These are phyloP conservation scores for Hassar affinis DNA, from an alignment of 2,113 vertebrate species.

Conservation along the genomic window DNA sequence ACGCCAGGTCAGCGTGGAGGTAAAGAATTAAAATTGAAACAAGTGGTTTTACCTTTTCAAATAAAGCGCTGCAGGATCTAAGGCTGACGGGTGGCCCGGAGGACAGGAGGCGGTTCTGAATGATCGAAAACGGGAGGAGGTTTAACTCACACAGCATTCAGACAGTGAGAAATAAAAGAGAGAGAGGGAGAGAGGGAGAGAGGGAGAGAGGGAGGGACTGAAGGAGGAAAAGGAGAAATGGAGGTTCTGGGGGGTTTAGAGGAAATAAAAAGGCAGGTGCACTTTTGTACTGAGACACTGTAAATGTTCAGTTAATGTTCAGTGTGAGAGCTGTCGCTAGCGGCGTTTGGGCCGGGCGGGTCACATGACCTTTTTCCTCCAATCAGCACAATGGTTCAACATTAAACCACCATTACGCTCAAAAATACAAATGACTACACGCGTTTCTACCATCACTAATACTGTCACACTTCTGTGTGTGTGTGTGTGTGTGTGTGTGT, in stretches of 20 bases:
- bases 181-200: slow-evolving; percentile 49
- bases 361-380: background rate
- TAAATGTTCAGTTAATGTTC: background rate
- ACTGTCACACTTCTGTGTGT: background rate
- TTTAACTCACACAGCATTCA: slow-evolving; percentile 65
- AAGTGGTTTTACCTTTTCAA: slow-evolving; percentile 75
- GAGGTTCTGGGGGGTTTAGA: background rate
- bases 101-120: slow-evolving; percentile 82
- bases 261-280: background rate
- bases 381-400: background rate
- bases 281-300: background rate
- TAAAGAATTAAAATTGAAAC: slow-evolving; percentile 52
- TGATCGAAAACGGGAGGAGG: slow-evolving; percentile 62
- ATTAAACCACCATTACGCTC: background rate
- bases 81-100: slow-evolving; percentile 79
- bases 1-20: slow-evolving; percentile 42
- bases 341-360: background rate
- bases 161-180: slow-evolving; percentile 68
- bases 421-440: background rate
- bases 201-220: background rate
- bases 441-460: background rate
- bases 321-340: background rate
- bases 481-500: slow-evolving; percentile 6
- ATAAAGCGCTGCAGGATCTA: slow-evolving; percentile 79
- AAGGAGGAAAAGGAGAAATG: background rate